Percentiles rank a stretch among this genome's conserved stretches.
Conservation (phyloP, 2,797 vertebrate genomes). For the Heliangelus exortis region DNA sequence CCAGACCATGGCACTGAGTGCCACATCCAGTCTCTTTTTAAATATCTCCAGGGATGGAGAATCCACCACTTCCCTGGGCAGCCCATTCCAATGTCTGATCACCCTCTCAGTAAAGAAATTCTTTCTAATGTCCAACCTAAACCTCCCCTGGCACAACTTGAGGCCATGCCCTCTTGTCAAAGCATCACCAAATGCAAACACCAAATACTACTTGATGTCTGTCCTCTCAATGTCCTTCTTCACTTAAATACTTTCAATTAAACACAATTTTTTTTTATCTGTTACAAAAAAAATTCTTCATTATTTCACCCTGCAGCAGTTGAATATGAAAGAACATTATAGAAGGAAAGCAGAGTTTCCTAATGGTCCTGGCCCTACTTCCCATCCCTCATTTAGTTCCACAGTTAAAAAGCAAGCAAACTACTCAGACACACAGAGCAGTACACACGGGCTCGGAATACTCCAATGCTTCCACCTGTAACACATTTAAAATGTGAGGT, state of each 20-base stretch:
- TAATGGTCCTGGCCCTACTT: slow-evolving; percentile 5
- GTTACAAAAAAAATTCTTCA: slow-evolving; percentile 31
- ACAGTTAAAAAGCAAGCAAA: slow-evolving; percentile 14
- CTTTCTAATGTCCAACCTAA: too few relatives aligned
- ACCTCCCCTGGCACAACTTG: too few relatives aligned
- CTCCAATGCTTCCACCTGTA: not conserved
- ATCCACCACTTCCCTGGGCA: too few relatives aligned
- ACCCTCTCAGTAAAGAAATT: too few relatives aligned
- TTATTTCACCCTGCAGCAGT: slow-evolving; percentile 18
- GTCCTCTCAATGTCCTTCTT: slow-evolving; percentile 33
- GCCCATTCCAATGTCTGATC: too few relatives aligned
- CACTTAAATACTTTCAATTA: slow-evolving; percentile 35
- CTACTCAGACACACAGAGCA: not conserved
- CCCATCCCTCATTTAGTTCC: not conserved
- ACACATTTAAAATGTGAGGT: not conserved
- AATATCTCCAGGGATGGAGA: too few relatives aligned
- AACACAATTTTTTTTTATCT: slow-evolving; percentile 56
- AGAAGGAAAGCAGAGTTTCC: slow-evolving; percentile 5
- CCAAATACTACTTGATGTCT: slow-evolving; percentile 1
- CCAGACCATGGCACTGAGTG: too few relatives aligned
- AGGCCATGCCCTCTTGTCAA: not conserved
- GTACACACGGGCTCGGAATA: not conserved
- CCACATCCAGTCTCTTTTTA: too few relatives aligned
- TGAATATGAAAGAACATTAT: slow-evolving; percentile 8
- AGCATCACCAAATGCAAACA: slow-evolving; percentile 22